A percentile compares a stretch with the other conserved stretches of the same genome.
These are phyloP conservation scores for Calliopsis andreniformis DNA, from an alignment of 1,140 invertebrate genomes.

Conservation along the genomic window DNA sequence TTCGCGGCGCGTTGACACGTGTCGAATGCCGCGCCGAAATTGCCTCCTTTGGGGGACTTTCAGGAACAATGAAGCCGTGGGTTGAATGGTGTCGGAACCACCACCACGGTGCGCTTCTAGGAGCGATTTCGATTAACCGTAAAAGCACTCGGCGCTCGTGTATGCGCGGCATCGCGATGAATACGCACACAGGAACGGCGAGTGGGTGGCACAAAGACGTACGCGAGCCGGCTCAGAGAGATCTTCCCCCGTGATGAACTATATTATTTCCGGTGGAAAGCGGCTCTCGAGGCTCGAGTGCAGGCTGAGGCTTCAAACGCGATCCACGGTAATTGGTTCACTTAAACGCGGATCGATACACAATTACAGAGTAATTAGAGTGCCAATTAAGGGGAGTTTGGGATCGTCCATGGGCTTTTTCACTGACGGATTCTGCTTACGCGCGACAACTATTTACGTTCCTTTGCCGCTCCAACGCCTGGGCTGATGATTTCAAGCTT, in stretches of 20 bases:
- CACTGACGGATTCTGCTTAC: slow-evolving; percentile 21
- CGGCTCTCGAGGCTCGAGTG: slow-evolving; percentile 50
- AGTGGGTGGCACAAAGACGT: slow-evolving; percentile 1
- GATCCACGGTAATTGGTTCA: slow-evolving; percentile 66
- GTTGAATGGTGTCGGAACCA: slow-evolving; percentile 44
- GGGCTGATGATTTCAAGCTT: no score
- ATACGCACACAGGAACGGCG: neutral
- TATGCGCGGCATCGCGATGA: neutral
- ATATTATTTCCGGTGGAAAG: slow-evolving; percentile 65
- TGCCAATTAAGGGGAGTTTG: slow-evolving; percentile 59
- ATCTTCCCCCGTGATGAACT: slow-evolving; percentile 56
- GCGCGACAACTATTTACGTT: slow-evolving; percentile 12
- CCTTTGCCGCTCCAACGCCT: neutral
- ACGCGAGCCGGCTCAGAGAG: neutral
- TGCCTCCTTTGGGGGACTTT: slow-evolving; percentile 59
- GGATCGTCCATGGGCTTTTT: slow-evolving; percentile 47
- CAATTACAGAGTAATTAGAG: slow-evolving; percentile 70
- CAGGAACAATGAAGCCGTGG: slow-evolving; percentile 57
- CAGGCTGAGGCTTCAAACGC: slow-evolving; percentile 50
- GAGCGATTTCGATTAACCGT: slow-evolving; percentile 67
- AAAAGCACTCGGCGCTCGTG: slow-evolving; percentile 51
- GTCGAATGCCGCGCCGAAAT: slow-evolving; percentile 55
- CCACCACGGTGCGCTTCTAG: slow-evolving; percentile 43
- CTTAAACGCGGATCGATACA: slow-evolving; percentile 68
- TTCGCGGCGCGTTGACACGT: slow-evolving; percentile 38